A percentile compares a stretch with the other conserved stretches of the same genome.
Conservation (phyloP, 2,888 invertebrate species). For the Lithophane leautieri region DNA sequence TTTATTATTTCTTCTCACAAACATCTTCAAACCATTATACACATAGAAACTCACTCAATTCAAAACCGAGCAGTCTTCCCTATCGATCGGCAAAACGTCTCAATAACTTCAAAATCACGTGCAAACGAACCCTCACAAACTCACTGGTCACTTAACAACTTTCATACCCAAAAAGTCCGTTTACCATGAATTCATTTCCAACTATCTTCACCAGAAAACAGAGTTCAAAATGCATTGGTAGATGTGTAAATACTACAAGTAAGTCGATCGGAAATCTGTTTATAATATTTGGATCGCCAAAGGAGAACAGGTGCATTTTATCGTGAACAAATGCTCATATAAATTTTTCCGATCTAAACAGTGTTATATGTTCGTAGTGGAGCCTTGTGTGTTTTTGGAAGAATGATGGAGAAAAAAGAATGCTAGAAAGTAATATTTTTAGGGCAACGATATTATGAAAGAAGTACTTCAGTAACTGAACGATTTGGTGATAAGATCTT, state of each 20-base stretch:
- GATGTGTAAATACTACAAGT: constrained; percentile 5
- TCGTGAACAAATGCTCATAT: constrained; percentile 60
- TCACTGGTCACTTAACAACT: constrained; percentile 42
- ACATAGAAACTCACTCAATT: background rate
- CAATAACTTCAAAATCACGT: constrained; percentile 48
- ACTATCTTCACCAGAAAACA: background rate
- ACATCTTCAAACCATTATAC: background rate
- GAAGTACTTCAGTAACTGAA: too few relatives aligned
- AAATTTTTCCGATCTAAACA: constrained; percentile 56
- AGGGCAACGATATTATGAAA: background rate
- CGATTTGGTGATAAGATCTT: background rate
- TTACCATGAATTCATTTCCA: background rate
- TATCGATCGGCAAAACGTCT: constrained; percentile 18
- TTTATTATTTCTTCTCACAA: background rate
- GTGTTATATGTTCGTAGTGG: constrained; percentile 31
- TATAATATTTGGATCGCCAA: constrained; percentile 65
- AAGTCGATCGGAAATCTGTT: constrained; percentile 59
- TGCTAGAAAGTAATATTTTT: background rate
- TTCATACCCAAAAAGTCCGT: constrained; percentile 13
- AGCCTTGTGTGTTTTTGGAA: constrained; percentile 27
- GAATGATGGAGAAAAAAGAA: constrained; percentile 3
- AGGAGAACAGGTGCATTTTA: constrained; percentile 68
- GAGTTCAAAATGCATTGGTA: constrained; percentile 13
- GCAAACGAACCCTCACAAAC: constrained; percentile 40
- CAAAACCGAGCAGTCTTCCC: background rate